phyloP scores from a whole-genome alignment of 2,888 invertebrate genomes.

The Aleiodes alternator region DNA sequence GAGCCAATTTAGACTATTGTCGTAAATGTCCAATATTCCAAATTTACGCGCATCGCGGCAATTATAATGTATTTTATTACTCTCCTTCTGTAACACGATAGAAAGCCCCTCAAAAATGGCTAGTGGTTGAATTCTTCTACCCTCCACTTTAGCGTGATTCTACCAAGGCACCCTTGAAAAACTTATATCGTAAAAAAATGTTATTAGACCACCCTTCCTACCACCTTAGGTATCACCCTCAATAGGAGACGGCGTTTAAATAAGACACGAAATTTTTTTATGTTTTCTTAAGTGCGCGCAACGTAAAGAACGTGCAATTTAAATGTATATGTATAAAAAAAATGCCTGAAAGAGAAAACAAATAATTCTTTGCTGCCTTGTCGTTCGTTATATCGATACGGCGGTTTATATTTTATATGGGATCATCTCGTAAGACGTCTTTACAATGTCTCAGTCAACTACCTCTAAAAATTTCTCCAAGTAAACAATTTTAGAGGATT shows the following conservation, averaged over 20 bases:
- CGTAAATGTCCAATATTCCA: constrained; percentile 73
- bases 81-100: constrained; percentile 35
- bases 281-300: constrained; percentile 60
- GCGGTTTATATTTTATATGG: constrained; percentile 42
- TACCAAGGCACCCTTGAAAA: constrained; percentile 66
- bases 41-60: constrained; percentile 73
- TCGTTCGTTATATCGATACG: constrained; percentile 41
- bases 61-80: constrained; percentile 74
- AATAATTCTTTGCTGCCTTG: constrained; percentile 51
- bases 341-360: constrained; percentile 52
- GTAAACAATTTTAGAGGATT: constrained; percentile 59
- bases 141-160: constrained; percentile 47
- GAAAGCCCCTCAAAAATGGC: constrained; percentile 40
- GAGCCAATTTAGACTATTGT: constrained; percentile 70
- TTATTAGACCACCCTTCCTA: constrained; percentile 64
- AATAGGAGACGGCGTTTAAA: constrained; percentile 67
- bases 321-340: constrained; percentile 48
- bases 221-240: constrained; percentile 23
- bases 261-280: constrained; percentile 71
- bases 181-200: constrained; percentile 73
- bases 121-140: constrained; percentile 47
- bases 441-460: constrained; percentile 64
- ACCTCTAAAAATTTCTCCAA: constrained; percentile 70
- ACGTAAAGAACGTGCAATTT: constrained; percentile 56
- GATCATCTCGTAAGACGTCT: constrained; percentile 44